Evolutionary conservation across 2,797 vertebrate genomes (phyloP).

Genomic region (Eutrigla gurnardus): DNA sequence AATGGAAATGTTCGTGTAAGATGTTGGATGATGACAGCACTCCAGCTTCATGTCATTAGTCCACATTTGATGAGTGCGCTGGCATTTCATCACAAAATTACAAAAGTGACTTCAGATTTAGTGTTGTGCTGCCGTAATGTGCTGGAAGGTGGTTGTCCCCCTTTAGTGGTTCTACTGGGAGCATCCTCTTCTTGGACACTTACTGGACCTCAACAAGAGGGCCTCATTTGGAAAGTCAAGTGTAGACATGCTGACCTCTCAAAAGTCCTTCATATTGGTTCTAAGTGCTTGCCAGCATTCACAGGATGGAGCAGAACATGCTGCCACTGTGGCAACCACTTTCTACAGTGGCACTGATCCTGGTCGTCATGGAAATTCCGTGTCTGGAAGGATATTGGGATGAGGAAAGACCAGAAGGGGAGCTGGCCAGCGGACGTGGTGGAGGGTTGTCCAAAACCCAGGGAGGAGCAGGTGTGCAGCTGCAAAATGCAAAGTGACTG

Average conservation of each 20-base stretch:
- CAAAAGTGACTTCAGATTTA: slow-evolving; percentile 42
- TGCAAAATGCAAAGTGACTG: slow-evolving; percentile 29
- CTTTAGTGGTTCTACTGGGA: slow-evolving; percentile 32
- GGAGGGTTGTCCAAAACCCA: slow-evolving; percentile 91
- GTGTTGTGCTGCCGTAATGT: neutral
- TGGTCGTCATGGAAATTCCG: slow-evolving; percentile 86
- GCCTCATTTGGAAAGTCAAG: slow-evolving; percentile 1
- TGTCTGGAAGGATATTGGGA: slow-evolving; percentile 81
- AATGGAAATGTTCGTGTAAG: slow-evolving; percentile 11
- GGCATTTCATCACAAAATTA: slow-evolving; percentile 26
- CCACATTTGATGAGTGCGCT: slow-evolving; percentile 18
- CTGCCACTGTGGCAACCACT: slow-evolving; percentile 90
- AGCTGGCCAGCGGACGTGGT: slow-evolving; percentile 86
- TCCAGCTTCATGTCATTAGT: slow-evolving; percentile 1
- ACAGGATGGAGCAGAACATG: slow-evolving; percentile 91
- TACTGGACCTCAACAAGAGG: neutral
- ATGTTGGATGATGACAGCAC: neutral
- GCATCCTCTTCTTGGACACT: neutral
- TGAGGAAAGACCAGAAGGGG: slow-evolving; percentile 78
- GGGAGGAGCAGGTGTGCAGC: slow-evolving; percentile 68
- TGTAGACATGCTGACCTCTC: slow-evolving; percentile 12
- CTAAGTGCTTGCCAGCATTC: slow-evolving; percentile 56
- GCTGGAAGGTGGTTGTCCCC: slow-evolving; percentile 10
- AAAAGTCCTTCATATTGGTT: slow-evolving; percentile 6
- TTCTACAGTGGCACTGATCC: slow-evolving; percentile 90